phyloP scores from a whole-genome alignment of 2,888 invertebrate genomes.

The Fissipunctia ypsillon region DNA sequence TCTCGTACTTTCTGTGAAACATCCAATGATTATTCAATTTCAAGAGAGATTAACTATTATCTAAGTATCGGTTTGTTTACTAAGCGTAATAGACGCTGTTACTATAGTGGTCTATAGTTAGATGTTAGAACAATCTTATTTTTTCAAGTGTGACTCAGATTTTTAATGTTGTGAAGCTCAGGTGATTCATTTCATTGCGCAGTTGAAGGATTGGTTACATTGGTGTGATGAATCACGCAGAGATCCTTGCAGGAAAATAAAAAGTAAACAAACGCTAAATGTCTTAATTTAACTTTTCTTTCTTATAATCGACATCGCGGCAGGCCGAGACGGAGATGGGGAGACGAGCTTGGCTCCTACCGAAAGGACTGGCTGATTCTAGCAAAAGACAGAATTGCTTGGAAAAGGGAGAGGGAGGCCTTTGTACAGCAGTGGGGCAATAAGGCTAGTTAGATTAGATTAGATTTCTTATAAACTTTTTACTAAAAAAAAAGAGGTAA shows the following conservation, averaged over 20 bases:
- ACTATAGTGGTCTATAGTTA: conserved; percentile 36
- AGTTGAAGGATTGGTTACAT: conserved; percentile 48
- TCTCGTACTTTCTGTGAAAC: conserved; percentile 73
- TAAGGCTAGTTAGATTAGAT: no score
- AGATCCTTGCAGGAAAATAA: conserved; percentile 18
- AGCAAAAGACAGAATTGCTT: no score
- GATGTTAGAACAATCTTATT: conserved; percentile 38
- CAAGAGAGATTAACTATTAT: conserved; percentile 78
- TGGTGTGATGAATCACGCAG: conserved; percentile 51
- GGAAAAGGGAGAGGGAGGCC: no score
- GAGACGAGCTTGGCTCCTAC: no score
- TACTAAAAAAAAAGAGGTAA: no score
- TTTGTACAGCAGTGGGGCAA: no score
- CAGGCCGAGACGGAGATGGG: no score
- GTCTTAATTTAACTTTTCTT: no score
- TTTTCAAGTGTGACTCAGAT: conserved; percentile 50
- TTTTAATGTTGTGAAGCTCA: conserved; percentile 22
- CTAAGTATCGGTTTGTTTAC: conserved; percentile 69
- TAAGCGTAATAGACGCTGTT: conserved; percentile 49
- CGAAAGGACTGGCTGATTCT: no score
- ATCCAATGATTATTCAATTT: conserved; percentile 81
- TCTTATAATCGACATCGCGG: no score
- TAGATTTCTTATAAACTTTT: no score
- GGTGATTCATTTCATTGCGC: conserved; percentile 57
- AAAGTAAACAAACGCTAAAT: conserved; percentile 3